Evolutionary conservation across 2,113 vertebrate genomes (phyloP), one percentile per base, ranked within the genome.

Genomic region (Zingel zingel): DNA sequence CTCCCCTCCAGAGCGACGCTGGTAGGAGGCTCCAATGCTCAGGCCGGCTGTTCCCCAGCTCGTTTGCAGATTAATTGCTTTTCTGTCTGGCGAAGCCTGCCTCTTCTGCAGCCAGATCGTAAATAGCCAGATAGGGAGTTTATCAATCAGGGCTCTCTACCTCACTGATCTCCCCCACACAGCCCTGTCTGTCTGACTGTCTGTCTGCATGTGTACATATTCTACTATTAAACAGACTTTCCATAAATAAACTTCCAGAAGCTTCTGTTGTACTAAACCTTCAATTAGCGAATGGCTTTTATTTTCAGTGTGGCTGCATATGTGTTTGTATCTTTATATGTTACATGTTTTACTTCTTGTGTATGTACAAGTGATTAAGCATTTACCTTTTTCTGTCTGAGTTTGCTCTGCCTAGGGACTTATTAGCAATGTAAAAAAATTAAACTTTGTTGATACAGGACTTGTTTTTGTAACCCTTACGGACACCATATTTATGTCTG

Each of bases 1-100:
- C 98, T 97, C 95, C 95, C 95, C 96, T 98, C 96, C 91, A 96
- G 97, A 98, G 97, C 95, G 88, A 94, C 94, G 94, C 93, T 94
- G 95, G 97, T 96, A 95, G 94, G 96, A 96, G 96, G 95, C 97
- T 96, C 96, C 95, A 96, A 97, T 96, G 96, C 96, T 95, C 97
- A 97, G 96, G 95, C 97, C 97, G 97, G 96, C 97, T 98, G 97
- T 97, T 97, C 96, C 96, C 95, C 92, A 89, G 97, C 97, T 98
- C 97, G 96, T 99, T 97, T 98, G 97, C 97, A 99, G 98, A 99
- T 99, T 99, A 99, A 99, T 98, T 99, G 98, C 97, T 98, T 97
- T 98, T 96, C 94, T 94, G 97, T 97, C 97, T 99, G 98, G 97
- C 97, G 97, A 96, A 97, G 96, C 95, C 95, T 94, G 96, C 96